Conservation (phyloP, 2,888 invertebrate species). For the Euclidia mi region DNA sequence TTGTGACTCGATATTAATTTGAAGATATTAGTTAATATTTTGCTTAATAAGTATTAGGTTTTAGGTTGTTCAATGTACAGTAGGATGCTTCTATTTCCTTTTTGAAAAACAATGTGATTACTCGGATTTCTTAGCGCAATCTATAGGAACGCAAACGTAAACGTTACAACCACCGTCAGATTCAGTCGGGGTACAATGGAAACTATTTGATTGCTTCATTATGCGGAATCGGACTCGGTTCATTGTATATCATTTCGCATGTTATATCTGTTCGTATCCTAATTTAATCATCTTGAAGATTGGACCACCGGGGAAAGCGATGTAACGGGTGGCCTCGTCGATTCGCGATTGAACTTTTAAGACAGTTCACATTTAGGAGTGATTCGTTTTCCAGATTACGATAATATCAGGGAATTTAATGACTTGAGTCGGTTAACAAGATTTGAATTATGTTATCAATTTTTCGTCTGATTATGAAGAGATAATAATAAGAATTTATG, state of each 20-base stretch:
- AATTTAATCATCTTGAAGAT: conserved; percentile 89
- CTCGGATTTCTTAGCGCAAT: not conserved
- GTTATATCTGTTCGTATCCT: conserved; percentile 87
- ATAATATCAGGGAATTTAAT: conserved; percentile 55
- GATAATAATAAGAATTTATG: too few species aligned
- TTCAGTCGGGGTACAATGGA: conserved; percentile 75
- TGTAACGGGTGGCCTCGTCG: conserved; percentile 80
- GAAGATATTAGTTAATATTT: not conserved
- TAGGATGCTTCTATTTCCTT: too few species aligned
- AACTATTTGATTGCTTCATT: conserved; percentile 89
- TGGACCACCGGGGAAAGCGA: conserved; percentile 85
- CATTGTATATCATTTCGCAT: conserved; percentile 89
- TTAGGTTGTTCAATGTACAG: too few species aligned
- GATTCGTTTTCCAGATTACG: conserved; percentile 64
- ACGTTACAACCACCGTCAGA: conserved; percentile 58
- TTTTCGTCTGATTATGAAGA: conserved; percentile 1
- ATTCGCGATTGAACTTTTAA: conserved; percentile 78
- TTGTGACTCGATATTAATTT: conserved; percentile 28
- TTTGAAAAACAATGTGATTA: too few species aligned
- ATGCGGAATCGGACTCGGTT: conserved; percentile 82
- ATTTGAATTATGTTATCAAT: conserved; percentile 45
- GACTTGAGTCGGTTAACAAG: conserved; percentile 30
- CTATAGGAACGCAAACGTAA: conserved; percentile 56
- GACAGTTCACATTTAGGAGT: conserved; percentile 71
- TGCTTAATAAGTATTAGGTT: too few species aligned